A percentile compares a stretch with the other conserved stretches of the same genome.
phyloP scores from a whole-genome alignment of 2,113 vertebrate genomes.

The Chloropsis cyanopogon region DNA sequence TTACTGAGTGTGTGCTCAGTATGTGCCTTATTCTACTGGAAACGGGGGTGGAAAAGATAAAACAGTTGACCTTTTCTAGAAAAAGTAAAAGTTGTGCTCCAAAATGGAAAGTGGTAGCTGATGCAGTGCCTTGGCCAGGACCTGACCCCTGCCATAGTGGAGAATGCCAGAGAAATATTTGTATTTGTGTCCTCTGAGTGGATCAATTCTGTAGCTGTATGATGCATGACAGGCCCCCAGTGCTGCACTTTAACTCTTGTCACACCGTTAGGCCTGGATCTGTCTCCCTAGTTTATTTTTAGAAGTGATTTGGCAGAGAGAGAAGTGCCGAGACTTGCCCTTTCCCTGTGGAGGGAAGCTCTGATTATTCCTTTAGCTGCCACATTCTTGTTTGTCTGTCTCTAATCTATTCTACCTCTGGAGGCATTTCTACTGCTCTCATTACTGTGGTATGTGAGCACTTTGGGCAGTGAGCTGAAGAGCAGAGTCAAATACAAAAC shows the following conservation, averaged over 20 bases:
- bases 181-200: not conserved
- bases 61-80: not conserved
- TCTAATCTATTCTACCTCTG: slow-evolving; percentile 54
- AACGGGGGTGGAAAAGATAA: not conserved
- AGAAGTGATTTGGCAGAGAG: slow-evolving; percentile 7
- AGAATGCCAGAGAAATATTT: not conserved
- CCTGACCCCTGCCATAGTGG: not conserved
- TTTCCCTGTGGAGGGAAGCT: not conserved
- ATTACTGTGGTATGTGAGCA: slow-evolving; percentile 32
- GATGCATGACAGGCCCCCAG: not conserved
- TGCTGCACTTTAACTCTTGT: not conserved
- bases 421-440: slow-evolving; percentile 9
- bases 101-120: not conserved
- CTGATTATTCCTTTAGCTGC: slow-evolving; percentile 27
- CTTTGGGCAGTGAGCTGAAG: slow-evolving; percentile 8
- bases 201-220: not conserved
- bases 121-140: not conserved
- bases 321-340: not conserved
- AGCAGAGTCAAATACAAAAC: not conserved
- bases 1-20: not conserved
- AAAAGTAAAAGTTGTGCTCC: not conserved
- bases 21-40: not conserved
- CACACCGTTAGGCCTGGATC: not conserved
- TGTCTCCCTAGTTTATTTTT: slow-evolving; percentile 2
- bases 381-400: not conserved